phyloP scores from a whole-genome alignment of 2,888 invertebrate genomes.

The Deroplatys truncata region DNA sequence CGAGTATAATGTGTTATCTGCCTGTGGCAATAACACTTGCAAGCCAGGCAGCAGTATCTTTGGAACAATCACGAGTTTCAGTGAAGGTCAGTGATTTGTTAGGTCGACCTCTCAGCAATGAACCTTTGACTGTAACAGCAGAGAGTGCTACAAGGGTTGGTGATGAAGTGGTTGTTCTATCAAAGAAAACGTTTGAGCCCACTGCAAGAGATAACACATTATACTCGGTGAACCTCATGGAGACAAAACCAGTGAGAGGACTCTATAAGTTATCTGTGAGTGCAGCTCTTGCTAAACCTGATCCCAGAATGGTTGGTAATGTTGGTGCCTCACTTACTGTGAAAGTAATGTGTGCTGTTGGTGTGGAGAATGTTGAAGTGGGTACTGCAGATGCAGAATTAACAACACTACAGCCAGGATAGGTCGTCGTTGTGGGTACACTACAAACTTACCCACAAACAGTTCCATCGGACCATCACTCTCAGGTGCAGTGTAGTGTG shows the following conservation, averaged over 20 bases:
- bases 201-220: constrained; percentile 50
- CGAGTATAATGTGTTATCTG: constrained; percentile 67
- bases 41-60: constrained; percentile 72
- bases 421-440: too few relatives aligned
- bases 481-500: too few relatives aligned
- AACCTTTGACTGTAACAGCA: constrained; percentile 61
- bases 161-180: constrained; percentile 72
- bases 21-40: constrained; percentile 80
- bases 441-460: too few relatives aligned
- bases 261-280: constrained; percentile 77
- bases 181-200: constrained; percentile 52
- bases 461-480: too few relatives aligned
- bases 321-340: constrained; percentile 54
- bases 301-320: constrained; percentile 51
- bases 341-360: constrained; percentile 72
- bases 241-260: constrained; percentile 75
- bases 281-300: constrained; percentile 60
- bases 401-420: too few relatives aligned
- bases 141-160: constrained; percentile 69
- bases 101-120: constrained; percentile 63
- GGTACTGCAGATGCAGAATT: constrained; percentile 90
- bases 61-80: constrained; percentile 67
- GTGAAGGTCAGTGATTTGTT: constrained; percentile 71
- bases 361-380: constrained; percentile 74
- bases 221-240: constrained; percentile 72